A percentile compares a stretch with the other conserved stretches of the same genome.
phyloP scores from a whole-genome alignment of 2,888 invertebrate species.

The Drosophila aldrichi region DNA sequence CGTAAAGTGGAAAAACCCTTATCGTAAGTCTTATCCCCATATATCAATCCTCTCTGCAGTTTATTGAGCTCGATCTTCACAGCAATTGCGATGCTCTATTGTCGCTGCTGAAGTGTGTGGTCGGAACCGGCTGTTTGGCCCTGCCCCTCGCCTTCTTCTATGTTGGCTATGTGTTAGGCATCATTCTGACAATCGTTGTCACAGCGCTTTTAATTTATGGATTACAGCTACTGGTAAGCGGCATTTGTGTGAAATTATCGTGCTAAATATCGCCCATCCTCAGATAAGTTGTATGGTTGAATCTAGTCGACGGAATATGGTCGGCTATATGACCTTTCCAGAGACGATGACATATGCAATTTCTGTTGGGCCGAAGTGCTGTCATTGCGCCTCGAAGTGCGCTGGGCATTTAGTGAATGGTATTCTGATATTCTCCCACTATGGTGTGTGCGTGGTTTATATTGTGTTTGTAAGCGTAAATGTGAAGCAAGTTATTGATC shows the following conservation, averaged over 20 bases:
- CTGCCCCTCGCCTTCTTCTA: conserved; percentile 57
- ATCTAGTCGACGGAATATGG: conserved; percentile 20
- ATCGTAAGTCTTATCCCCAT: conserved; percentile 41
- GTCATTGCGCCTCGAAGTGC: not conserved
- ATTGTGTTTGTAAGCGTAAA: conserved; percentile 95
- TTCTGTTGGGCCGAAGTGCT: conserved; percentile 40
- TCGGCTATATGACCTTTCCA: conserved; percentile 43
- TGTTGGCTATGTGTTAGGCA: conserved; percentile 47
- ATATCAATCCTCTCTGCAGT: not conserved
- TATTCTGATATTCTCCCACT: conserved; percentile 93
- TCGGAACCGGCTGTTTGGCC: conserved; percentile 60
- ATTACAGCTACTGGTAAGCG: conserved; percentile 52
- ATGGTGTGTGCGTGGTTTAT: conserved; percentile 98
- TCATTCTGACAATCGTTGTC: conserved; percentile 1
- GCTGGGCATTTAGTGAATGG: conserved; percentile 87
- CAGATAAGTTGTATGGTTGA: conserved; percentile 57
- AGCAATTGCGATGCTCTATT: conserved; percentile 51
- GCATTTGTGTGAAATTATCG: not conserved
- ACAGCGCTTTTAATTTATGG: conserved; percentile 51
- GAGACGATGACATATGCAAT: conserved; percentile 51
- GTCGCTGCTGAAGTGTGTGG: conserved; percentile 44
- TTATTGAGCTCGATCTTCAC: not conserved
- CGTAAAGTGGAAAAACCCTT: conserved; percentile 35
- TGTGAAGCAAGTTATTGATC: conserved; percentile 90
- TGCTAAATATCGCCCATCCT: too few species aligned